phyloP scores from a whole-genome alignment of 1,140 invertebrate genomes.

The Ridgeia piscesae region DNA sequence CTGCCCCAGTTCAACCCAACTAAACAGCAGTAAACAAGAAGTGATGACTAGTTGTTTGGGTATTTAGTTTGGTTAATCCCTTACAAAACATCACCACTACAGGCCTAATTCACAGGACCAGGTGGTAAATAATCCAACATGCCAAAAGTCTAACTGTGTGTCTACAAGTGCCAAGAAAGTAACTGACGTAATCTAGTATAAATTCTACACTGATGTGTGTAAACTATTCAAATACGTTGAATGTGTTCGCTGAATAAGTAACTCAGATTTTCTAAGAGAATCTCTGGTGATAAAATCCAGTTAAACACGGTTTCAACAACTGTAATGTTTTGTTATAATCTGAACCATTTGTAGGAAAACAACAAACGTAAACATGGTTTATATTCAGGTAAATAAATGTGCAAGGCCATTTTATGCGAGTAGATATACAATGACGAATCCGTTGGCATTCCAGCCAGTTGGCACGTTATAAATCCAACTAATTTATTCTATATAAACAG shows the following conservation, averaged over 20 bases:
- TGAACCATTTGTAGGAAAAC: too few species aligned
- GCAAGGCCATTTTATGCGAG: too few species aligned
- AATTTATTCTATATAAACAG: too few species aligned
- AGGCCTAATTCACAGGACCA: not conserved
- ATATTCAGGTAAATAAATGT: too few species aligned
- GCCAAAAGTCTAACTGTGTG: not conserved
- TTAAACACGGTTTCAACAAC: not conserved
- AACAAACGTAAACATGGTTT: too few species aligned
- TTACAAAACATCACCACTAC: not conserved
- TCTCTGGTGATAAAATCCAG: not conserved
- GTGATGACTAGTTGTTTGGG: not conserved
- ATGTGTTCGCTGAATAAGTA: not conserved
- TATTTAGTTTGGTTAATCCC: not conserved
- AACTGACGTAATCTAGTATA: not conserved
- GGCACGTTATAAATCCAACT: too few species aligned
- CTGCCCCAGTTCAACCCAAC: not conserved
- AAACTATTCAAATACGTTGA: not conserved
- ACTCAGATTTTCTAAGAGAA: not conserved
- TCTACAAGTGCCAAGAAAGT: not conserved
- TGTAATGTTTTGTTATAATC: too few species aligned
- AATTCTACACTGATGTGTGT: not conserved
- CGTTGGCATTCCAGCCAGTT: too few species aligned
- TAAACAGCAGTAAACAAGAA: conserved; percentile 6
- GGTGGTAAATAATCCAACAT: not conserved
- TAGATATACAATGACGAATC: too few species aligned